Evolutionary conservation across 2,888 invertebrate species (phyloP), one percentile per base, ranked within the genome.

Genomic region (Lysandra coridon): DNA sequence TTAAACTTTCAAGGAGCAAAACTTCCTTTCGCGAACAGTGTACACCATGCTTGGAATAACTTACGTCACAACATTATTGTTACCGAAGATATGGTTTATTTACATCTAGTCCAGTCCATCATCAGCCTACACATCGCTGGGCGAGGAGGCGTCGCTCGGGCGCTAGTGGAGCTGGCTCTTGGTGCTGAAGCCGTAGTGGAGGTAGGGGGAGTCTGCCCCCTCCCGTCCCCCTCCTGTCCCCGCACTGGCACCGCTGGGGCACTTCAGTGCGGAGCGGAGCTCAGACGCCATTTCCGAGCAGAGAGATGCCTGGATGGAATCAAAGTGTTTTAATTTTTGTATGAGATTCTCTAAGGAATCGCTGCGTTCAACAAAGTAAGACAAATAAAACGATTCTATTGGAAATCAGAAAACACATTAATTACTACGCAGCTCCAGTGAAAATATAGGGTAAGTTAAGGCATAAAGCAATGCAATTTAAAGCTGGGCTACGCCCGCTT

Each of bases 231-330:
- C 91, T 5, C 90, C 91, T 64, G 89, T 85, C 1, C 88, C 88
- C 12, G 87, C 89, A 30, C 92, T 91, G 10, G 95, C 94, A 74
- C 95, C 94, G 80, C 96, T 95, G 81, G 95, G 95, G 85, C 96
- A 96, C 87, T 96, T 96, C 85, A 97, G 89, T 81, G 96, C 96
- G 84, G 96, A 96, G 83, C 96, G 95, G 84, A 97, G 94, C 90
- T 97, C 97, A 81, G 96, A 95, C 81, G 96, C 96, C 96, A 97
- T 96, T 93, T 97, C 97, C 84, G 96, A 95, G 90, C 96, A 96
- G 84, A 97, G 94, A 80, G 97, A 96, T 82, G 96, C 96, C 97
- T 97, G 95, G 80, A 81, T 82, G 82, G 85, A 62, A n/a, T n/a
- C 4, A 7, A n/a, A 62, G 62, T 62, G 1, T 2, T 12, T n/a